Base-by-base conservation (phyloP, 2,888 invertebrate genomes). In the Caprella mutica region DNA sequence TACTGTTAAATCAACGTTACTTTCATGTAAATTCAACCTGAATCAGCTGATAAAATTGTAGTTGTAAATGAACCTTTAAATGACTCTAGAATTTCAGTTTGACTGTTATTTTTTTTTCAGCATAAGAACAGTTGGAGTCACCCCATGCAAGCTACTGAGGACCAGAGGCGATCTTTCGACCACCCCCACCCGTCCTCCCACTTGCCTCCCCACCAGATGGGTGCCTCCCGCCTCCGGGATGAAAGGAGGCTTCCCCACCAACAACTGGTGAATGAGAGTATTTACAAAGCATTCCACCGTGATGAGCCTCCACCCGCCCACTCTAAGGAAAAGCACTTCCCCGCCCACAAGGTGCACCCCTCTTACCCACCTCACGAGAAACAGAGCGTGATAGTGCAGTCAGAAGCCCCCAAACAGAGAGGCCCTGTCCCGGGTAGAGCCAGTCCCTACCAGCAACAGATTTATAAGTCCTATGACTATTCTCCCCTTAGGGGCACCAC, bases 351-450 rank as follows among this genome's bases (percentile, higher is more conserved):
- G 27, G 43, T 52, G 8, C 59, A 57, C 23, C 23, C 29, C 24
- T 51, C 46, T 29, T 40, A 40, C 14, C 56, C 56, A 29, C 64
- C 55, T 24, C 48, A 59, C 35, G 64, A 64, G 24, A 64, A 64
- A 48, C 24, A 58, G 6, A 55, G 59, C 8, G 64, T 64, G n/a
- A 60, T 64, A 24, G 59, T 64, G 26, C 64, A 64, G 39, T 60
- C 64, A 19, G 64, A 64, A 24, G 27, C 43, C 52, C 64, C 64
- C 24, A 64, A 64, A 26, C 64, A 59, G 29, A 51, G 61, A 23
- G n/a, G n/a, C n/a, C n/a, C 29, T n/a, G 59, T 57, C 14, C 58
- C 55, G 9, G 64, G 59, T 30, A 35, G 64, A 33, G 55, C 60
- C 26, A 64, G 64, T 56, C 64, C 64, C 12, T 64, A 56, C 56